Evolutionary conservation across 1,140 invertebrate genomes (phyloP), one percentile per base, ranked within the genome.

Genomic region (Zaprionus africanus): DNA sequence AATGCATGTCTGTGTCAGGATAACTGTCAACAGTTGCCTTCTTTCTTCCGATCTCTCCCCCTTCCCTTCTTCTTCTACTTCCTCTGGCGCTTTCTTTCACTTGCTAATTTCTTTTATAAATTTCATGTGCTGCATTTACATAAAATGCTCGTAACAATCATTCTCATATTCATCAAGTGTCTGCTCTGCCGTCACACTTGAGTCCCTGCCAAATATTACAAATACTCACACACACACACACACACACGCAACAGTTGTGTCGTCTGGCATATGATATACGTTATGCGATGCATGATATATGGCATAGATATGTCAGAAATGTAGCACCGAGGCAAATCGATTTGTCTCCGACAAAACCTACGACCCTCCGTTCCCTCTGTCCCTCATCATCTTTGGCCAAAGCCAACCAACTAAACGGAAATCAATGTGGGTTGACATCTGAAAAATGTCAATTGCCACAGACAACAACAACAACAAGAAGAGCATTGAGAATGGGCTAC

Each of bases 1-100:
- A 87, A 87, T 88, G 84, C 85, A 85, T 90, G 85, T 88, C 90
- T 90, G 69, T 90, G 85, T 90, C 85, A 90, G 85, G 85, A 88
- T 88, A 85, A 88, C 85, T 88, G 85, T 85, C 85, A 90, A 85
- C 85, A 85, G 85, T 88, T 75, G 85, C 78, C 56, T 49, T 19
- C 31, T 43, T 34, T 24, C n/a, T 7, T 15, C 7, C 28, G 28
- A 17, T 19, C 24, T 51, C 28, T 22, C 22, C 22, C 2, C 22
- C 28, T 22, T 2, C 22, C 2, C 22, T 22, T 2, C 5, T n/a
- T 7, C 38, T 41, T 41, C 13, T n/a, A 17, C 41, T 46, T 46
- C 41, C 17, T n/a, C n/a, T n/a, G 17, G 12, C 60, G 36, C 58
- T 75, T 64, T 82, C 53, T 54, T 74, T 73, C 77, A 79, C 66